Evolutionary conservation across 92 coral and sea anemone genomes (phyloP).

Genomic region (Bergia sp.): DNA sequence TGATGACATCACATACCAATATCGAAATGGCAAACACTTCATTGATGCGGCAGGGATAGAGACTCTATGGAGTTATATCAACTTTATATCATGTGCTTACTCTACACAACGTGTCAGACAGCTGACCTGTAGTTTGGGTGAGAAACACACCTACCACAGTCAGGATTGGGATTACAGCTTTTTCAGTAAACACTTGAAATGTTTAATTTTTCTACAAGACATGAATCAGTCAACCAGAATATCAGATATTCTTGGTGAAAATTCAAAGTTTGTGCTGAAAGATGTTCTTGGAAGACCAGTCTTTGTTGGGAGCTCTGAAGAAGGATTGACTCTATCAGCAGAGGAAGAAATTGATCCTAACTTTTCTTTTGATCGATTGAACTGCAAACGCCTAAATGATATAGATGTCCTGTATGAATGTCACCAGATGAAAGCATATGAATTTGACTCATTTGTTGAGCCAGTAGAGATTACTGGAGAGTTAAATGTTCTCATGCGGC

Average conservation of each 20-base stretch:
- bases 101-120: not conserved
- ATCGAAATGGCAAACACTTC: not conserved
- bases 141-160: not conserved
- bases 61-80: not conserved
- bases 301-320: constrained; percentile 13
- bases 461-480: constrained; percentile 14
- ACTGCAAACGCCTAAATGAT: not conserved
- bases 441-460: not conserved
- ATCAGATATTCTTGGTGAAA: constrained; percentile 24
- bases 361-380: not conserved
- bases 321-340: constrained; percentile 2
- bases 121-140: not conserved
- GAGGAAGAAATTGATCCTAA: not conserved
- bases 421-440: constrained; percentile 1
- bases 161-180: not conserved
- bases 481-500: constrained; percentile 10
- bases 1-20: not conserved
- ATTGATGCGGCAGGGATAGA: not conserved
- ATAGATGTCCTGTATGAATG: constrained; percentile 6
- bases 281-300: constrained; percentile 16
- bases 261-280: constrained; percentile 7
- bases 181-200: constrained; percentile 26
- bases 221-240: constrained; percentile 6
- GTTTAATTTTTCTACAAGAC: constrained; percentile 13
- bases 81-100: constrained; percentile 8